Evolutionary conservation across 1,140 invertebrate genomes (phyloP).

Genomic region (Formica selysi): DNA sequence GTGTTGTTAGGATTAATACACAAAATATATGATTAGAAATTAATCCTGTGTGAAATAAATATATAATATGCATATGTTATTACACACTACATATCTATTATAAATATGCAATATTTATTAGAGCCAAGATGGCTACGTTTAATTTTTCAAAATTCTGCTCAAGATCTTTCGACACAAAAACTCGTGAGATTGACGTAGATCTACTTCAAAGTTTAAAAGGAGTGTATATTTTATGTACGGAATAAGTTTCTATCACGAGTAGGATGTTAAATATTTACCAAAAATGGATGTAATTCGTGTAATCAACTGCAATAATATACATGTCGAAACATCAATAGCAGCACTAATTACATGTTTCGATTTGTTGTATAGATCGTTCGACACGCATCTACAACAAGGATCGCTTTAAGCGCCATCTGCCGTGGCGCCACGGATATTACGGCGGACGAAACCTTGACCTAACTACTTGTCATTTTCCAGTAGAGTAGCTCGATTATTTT

Average conservation of each 20-base stretch:
- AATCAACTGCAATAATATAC: not conserved
- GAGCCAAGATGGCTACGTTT: not conserved
- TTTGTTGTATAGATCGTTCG: not conserved
- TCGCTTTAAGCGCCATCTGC: not conserved
- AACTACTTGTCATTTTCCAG: not conserved
- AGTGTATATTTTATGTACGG: too few relatives aligned
- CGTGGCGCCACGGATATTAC: not conserved
- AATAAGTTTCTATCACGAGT: too few relatives aligned
- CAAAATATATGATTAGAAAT: too few relatives aligned
- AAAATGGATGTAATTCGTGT: not conserved
- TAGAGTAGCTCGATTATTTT: slow-evolving; percentile 8
- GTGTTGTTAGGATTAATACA: too few relatives aligned
- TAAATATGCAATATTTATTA: too few relatives aligned
- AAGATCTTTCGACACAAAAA: too few relatives aligned
- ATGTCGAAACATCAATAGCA: not conserved
- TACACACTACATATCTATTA: too few relatives aligned
- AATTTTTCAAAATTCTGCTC: too few relatives aligned
- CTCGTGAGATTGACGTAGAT: too few relatives aligned
- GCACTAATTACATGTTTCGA: not conserved
- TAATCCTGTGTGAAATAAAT: not conserved
- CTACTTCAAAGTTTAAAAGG: too few relatives aligned
- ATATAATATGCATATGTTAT: not conserved
- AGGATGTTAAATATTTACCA: slow-evolving; percentile 1
- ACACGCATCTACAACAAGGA: not conserved
- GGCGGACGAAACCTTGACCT: too few relatives aligned